These are phyloP conservation scores for Hirtodrosophila duncani DNA, from an alignment of 2,888 invertebrate genomes.

Conservation along the genomic window DNA sequence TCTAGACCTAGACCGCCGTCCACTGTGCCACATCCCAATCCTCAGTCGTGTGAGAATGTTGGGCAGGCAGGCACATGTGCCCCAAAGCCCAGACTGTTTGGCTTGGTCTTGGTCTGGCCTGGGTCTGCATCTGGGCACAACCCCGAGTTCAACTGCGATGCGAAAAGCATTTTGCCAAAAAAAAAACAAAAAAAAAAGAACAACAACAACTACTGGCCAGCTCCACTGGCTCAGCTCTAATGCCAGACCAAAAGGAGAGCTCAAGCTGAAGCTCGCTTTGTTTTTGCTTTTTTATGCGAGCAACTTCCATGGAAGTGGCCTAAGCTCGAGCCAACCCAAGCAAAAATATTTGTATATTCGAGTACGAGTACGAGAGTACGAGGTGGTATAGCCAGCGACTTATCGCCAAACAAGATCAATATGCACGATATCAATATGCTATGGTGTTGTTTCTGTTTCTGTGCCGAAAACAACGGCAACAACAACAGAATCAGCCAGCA, in stretches of 20 bases:
- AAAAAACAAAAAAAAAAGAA: slow-evolving; percentile 9
- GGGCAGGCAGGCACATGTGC: slow-evolving; percentile 63
- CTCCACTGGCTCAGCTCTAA: slow-evolving; percentile 42
- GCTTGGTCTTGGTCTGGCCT: slow-evolving; percentile 2
- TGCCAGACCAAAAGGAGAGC: slow-evolving; percentile 31
- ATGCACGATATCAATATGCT: slow-evolving; percentile 78
- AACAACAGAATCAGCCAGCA: no score
- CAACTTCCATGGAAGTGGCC: slow-evolving; percentile 77
- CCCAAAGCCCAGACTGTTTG: slow-evolving; percentile 14
- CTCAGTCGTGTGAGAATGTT: slow-evolving; percentile 61
- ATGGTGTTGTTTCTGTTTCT: slow-evolving; percentile 42
- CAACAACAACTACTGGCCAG: slow-evolving; percentile 51
- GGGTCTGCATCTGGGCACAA: slow-evolving; percentile 46
- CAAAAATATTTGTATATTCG: slow-evolving; percentile 60
- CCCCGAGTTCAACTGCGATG: slow-evolving; percentile 71
- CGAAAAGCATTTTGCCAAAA: slow-evolving; percentile 32
- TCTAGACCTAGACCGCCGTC: slow-evolving; percentile 46
- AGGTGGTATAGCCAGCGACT: slow-evolving; percentile 58
- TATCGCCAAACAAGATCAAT: slow-evolving; percentile 78
- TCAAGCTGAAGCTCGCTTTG: slow-evolving; percentile 26
- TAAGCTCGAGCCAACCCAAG: slow-evolving; percentile 64
- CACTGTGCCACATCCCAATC: slow-evolving; percentile 24
- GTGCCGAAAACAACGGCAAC: slow-evolving; percentile 30
- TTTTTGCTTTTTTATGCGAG: slow-evolving; percentile 46
- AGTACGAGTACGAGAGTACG: slow-evolving; percentile 13